Base-by-base conservation (phyloP, 2,888 invertebrate genomes). In the Calameuta pallipes region DNA sequence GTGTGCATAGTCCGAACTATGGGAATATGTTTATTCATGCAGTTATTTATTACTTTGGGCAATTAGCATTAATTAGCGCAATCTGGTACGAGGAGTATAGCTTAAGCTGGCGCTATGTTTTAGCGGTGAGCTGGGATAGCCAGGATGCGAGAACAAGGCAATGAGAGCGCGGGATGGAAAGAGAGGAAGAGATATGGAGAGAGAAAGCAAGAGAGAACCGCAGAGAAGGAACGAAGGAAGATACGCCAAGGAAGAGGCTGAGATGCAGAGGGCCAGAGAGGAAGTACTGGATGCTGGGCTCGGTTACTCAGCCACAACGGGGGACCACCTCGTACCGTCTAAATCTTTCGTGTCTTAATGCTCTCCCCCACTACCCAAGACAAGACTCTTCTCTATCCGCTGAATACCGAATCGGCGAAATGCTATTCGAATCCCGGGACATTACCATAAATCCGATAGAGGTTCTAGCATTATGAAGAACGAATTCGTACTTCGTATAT, bases 31-130 rank as follows among this genome's bases (percentile, higher is more conserved):
- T 89, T 88, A 88, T 88, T 87, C 88, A 85, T 87, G 85, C 84
- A 83, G 86, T 89, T 89, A 89, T 90, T 90, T 90, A 90, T 89
- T 89, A 89, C 87, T 86, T 86, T 83, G 86, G 78, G 88, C 87
- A 90, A 90, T 90, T 90, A 90, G 88, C 90, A 90, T 90, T 89
- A 90, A 90, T 90, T 90, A 90, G 87, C 85, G 85, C 86, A 89
- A 90, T 90, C 89, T 89, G 89, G 84, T 82, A 81, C 74, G 70
- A 79, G 77, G 83, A 82, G 82, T 81, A 82, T 80, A 80, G 78
- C 80, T 71, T 71, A 31, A 75, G 75, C 77, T 35, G 74, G 82
- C 78, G 82, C 84, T 82, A 83, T 87, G 85, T 87, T 87, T 88
- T 81, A 85, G 85, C 73, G 84, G 80, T 80, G 80, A 80, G 79